These are phyloP conservation scores for Capitulum mitella DNA, from an alignment of 2,888 invertebrate genomes.

Conservation along the genomic window DNA sequence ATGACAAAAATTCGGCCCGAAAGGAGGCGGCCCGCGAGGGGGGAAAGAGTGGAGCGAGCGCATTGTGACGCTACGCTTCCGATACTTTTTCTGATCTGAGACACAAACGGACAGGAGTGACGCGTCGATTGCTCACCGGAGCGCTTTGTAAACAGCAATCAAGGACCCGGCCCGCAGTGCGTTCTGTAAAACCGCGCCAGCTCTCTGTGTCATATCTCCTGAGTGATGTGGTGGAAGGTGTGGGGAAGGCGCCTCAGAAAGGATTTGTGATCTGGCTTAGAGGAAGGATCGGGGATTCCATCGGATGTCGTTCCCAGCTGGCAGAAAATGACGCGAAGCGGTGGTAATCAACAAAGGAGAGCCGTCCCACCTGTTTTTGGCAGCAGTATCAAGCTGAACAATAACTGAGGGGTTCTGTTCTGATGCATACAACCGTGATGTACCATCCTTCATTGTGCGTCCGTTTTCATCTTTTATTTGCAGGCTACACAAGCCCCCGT, in stretches of 20 bases:
- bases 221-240: not conserved
- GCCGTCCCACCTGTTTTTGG: no score
- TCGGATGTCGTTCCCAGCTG: not conserved
- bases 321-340: not conserved
- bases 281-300: not conserved
- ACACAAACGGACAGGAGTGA: not conserved
- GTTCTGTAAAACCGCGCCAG: not conserved
- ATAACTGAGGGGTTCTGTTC: no score
- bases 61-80: not conserved
- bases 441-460: no score
- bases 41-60: not conserved
- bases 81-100: not conserved
- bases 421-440: no score
- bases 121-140: not conserved
- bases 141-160: not conserved
- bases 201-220: not conserved
- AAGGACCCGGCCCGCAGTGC: not conserved
- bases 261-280: not conserved
- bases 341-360: no score
- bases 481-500: no score
- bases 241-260: not conserved
- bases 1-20: conserved; percentile 15
- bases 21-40: not conserved
- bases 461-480: no score
- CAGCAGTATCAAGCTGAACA: no score